Evolutionary conservation across 2,113 vertebrate genomes (phyloP).

Genomic region (Cebus imitator): DNA sequence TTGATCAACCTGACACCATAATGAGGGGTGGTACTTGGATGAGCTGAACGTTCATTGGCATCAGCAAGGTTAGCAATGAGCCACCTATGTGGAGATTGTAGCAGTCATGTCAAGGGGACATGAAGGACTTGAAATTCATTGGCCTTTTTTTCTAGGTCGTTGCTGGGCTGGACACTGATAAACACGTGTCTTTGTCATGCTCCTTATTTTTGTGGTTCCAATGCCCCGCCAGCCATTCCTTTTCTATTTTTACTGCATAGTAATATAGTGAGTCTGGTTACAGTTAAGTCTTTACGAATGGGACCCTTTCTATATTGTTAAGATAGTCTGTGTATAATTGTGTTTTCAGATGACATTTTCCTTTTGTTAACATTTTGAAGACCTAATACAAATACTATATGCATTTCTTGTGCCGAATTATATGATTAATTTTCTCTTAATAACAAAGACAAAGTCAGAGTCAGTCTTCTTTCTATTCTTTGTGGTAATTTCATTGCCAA

Average conservation of each 20-base stretch:
- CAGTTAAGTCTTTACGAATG: background rate
- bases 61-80: background rate
- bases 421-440: slow-evolving; percentile 26
- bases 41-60: background rate
- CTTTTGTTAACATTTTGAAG: background rate
- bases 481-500: background rate
- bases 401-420: slow-evolving; percentile 4
- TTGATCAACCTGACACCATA: background rate
- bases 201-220: background rate
- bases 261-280: background rate
- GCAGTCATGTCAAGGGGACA: background rate
- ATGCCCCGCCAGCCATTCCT: background rate
- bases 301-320: background rate
- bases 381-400: background rate
- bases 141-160: background rate
- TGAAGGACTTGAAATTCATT: background rate
- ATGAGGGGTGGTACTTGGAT: background rate
- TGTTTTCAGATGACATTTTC: background rate
- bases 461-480: background rate
- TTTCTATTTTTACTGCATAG: background rate
- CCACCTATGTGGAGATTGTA: background rate
- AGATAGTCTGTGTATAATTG: background rate
- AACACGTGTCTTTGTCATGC: background rate
- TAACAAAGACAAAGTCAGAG: background rate
- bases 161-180: background rate